Evolutionary conservation across 2,113 vertebrate genomes (phyloP).

Genomic region (Tinamus guttatus): DNA sequence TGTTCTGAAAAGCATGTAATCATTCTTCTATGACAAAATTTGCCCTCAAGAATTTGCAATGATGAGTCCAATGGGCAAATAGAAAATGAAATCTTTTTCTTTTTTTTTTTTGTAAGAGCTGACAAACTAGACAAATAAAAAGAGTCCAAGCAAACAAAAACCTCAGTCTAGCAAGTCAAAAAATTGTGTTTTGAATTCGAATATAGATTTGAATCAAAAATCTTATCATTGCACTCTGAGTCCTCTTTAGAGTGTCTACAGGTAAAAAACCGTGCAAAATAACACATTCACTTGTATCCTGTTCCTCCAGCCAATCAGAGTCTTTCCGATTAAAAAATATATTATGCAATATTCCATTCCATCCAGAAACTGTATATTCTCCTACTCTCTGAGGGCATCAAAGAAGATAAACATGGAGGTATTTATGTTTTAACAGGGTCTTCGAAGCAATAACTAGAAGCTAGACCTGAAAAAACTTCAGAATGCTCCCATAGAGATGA

Average conservation of each 20-base stretch:
- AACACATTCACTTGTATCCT: background rate
- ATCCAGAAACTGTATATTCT: background rate
- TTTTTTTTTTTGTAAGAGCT: background rate
- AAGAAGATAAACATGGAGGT: background rate
- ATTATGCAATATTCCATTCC: background rate
- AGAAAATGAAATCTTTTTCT: background rate
- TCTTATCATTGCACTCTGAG: background rate
- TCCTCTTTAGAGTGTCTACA: background rate
- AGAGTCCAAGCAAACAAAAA: background rate
- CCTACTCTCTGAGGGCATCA: background rate
- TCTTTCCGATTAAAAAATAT: background rate
- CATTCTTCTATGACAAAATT: slow-evolving; percentile 52
- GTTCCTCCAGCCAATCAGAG: background rate
- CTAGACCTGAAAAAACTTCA: background rate
- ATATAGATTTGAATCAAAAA: background rate
- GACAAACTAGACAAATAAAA: background rate
- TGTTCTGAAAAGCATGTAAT: slow-evolving; percentile 66
- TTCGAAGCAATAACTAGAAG: background rate
- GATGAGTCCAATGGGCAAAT: slow-evolving; percentile 50
- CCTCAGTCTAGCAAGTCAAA: background rate
- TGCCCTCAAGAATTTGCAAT: slow-evolving; percentile 40
- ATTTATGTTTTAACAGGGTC: background rate
- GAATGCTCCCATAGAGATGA: background rate
- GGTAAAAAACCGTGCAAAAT: background rate
- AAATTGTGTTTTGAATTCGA: background rate